These are phyloP conservation scores for Microtus montanus DNA, from an alignment of 2,113 vertebrate species.

Conservation along the genomic window DNA sequence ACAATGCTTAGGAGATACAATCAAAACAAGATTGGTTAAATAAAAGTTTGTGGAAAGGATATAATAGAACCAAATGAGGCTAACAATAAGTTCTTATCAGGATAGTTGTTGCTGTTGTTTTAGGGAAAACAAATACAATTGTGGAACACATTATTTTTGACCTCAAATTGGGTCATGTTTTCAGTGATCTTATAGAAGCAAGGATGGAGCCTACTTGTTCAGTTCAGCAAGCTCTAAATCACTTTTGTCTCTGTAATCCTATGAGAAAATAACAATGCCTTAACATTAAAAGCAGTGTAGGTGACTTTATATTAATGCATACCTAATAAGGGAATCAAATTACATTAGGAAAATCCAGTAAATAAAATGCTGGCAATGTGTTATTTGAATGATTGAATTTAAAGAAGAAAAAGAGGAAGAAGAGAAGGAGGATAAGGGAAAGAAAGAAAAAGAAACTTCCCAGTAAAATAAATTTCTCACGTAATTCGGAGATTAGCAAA, in stretches of 20 bases:
- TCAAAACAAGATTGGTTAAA: not conserved
- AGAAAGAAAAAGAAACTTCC: not conserved
- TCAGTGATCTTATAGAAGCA: not conserved
- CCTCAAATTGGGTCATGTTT: not conserved
- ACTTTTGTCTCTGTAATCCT: not conserved
- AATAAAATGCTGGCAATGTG: constrained; percentile 1
- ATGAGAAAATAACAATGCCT: not conserved
- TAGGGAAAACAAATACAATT: not conserved
- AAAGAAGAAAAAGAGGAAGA: not conserved
- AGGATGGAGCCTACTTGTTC: not conserved
- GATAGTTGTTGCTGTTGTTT: not conserved
- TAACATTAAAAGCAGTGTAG: not conserved
- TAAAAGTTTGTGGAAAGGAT: not conserved
- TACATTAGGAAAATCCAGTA: not conserved
- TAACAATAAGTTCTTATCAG: not conserved
- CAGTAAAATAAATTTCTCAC: not conserved
- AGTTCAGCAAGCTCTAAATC: not conserved
- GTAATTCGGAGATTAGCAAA: not conserved
- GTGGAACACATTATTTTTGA: not conserved
- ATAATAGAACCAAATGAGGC: not conserved
- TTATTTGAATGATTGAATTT: not conserved
- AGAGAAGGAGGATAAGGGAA: not conserved
- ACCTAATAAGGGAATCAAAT: not conserved
- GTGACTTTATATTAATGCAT: not conserved
- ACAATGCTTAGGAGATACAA: not conserved